Evolutionary conservation across 2,888 invertebrate species (phyloP).

Genomic region (Mimumesa dahlbomi): DNA sequence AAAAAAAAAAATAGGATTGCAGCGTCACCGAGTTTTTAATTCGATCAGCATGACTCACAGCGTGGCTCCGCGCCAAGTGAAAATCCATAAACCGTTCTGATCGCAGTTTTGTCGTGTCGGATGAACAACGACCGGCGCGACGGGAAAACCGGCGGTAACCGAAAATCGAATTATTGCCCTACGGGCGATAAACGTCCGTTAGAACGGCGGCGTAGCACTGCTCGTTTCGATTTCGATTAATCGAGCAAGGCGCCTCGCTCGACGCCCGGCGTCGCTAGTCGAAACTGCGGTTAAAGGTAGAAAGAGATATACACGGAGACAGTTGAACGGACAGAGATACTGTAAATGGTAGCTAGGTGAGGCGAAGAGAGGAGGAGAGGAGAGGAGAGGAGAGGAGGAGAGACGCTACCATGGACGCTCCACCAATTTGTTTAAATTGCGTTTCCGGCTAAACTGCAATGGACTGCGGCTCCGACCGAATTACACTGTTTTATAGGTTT

Average conservation of each 20-base stretch:
- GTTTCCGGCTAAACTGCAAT: conserved; percentile 68
- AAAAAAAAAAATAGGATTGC: conserved; percentile 26
- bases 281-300: conserved; percentile 6
- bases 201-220: conserved; percentile 46
- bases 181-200: conserved; percentile 73
- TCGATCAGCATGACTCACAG: conserved; percentile 53
- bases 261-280: conserved; percentile 20
- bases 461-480: conserved; percentile 65
- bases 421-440: conserved; percentile 75
- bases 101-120: conserved; percentile 56
- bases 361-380: conserved; percentile 25
- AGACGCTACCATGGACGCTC: conserved; percentile 48
- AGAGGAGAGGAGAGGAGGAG: conserved; percentile 14
- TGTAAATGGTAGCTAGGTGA: conserved; percentile 33
- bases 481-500: conserved; percentile 68
- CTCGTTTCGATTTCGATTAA: conserved; percentile 77
- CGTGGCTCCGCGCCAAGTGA: conserved; percentile 48
- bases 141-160: conserved; percentile 53
- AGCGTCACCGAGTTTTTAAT: conserved; percentile 59
- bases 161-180: conserved; percentile 75
- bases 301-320: conserved; percentile 6
- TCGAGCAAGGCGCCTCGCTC: conserved; percentile 68
- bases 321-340: conserved; percentile 9
- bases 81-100: conserved; percentile 64
- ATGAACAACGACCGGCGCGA: conserved; percentile 51